Evolutionary conservation across 2,888 invertebrate genomes (phyloP), one percentile per base, ranked within the genome.

Genomic region (Noctuana brunneofusca): DNA sequence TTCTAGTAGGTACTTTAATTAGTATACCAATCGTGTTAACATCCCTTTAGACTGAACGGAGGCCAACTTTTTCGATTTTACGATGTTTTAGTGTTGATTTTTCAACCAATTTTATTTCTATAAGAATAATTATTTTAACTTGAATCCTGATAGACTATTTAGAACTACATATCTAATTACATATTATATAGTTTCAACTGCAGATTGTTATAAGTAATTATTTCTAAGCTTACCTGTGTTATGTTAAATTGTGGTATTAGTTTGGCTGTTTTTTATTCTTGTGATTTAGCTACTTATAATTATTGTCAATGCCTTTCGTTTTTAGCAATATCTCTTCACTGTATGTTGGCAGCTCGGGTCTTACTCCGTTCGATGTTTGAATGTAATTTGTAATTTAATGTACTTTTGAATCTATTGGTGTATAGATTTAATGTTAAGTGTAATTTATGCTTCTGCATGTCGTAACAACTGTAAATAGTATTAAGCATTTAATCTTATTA

Each of bases 401-500:
- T 20, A 46, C 32, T 32, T 16, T 59, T 30, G 32, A 60, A 24
- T 60, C 60, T 53, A 48, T 60, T 54, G 46, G 35, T 60, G 60
- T 60, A 48, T 60, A 60, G 59, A 35, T 52, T 59, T 43, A 52
- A 53, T 60, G 46, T 54, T 32, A 22, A 49, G 46, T 9, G 12
- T 54, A 48, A 54, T 46, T 60, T 60, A 35, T 46, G 53, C 59
- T 53, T 59, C 53, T 53, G 43, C 16, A 59, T 46, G 46, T 63
- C 41, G 46, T 59, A 59, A 59, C 59, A 59, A 54, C 38, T 57
- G 58, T 68, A 56, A 60, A 59, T 69, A 69, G 63, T 20, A 35
- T 58, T 67, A 66, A 65, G 63, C 63, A 59, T 65, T 64, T 65
- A 67, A 67, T 65, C 53, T 62, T 43, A 64, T 57, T 65, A 58